These are phyloP conservation scores for Andinoacara biseriatus DNA, from an alignment of 2,113 vertebrate genomes.

Conservation along the genomic window DNA sequence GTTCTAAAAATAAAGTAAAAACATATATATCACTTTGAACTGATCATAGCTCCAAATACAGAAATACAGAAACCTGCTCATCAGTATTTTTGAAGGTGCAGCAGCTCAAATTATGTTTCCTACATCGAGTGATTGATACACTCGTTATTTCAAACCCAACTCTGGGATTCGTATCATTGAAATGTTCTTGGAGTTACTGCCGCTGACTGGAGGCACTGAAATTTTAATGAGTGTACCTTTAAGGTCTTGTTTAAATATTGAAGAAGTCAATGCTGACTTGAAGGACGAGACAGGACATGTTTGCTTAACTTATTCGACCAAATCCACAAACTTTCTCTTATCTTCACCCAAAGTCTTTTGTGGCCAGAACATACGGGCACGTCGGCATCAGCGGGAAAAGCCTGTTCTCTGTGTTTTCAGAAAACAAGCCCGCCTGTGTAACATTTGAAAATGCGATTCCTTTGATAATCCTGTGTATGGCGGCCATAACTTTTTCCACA, in stretches of 20 bases:
- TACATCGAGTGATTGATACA: not conserved
- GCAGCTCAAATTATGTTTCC: not conserved
- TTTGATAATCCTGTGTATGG: not conserved
- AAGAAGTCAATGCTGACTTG: not conserved
- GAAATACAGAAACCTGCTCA: not conserved
- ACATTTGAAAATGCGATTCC: not conserved
- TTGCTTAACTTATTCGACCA: not conserved
- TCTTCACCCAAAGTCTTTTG: not conserved
- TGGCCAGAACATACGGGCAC: not conserved
- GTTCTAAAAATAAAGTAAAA: slow-evolving; percentile 1
- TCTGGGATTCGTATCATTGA: not conserved
- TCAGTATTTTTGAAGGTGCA: not conserved
- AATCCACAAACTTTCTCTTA: not conserved
- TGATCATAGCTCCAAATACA: not conserved
- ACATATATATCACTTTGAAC: not conserved
- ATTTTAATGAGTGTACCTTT: slow-evolving; percentile 5
- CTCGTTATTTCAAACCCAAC: not conserved
- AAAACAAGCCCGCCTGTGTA: not conserved
- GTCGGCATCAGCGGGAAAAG: not conserved
- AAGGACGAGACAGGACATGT: not conserved
- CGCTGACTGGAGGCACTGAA: not conserved
- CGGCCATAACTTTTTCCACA: not conserved
- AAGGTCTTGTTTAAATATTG: not conserved
- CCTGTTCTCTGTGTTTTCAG: not conserved
- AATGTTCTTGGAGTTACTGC: not conserved